Base-by-base conservation (phyloP, 2,888 invertebrate species). In the Lypha dubia region DNA sequence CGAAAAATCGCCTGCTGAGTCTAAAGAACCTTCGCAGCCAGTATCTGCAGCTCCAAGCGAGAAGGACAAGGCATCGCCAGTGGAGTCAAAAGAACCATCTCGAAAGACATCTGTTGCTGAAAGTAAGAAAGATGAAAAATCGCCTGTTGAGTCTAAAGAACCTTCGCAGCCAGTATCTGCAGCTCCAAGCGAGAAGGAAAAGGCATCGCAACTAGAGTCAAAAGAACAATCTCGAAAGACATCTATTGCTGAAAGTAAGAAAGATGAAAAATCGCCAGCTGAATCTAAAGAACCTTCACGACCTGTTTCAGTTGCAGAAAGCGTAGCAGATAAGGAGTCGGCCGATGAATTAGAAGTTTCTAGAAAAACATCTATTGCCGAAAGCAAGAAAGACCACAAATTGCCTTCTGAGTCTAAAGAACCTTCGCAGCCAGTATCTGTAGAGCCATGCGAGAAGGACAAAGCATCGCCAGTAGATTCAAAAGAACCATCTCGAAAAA, bases 111-210 rank as follows among this genome's bases (percentile, higher is more conserved):
- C 86, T 17, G n/a, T 63, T 9, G 56, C 53, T 0, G 84, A 82
- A 8, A 83, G 83, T 60, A 49, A 38, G 1, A 63, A 73, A 71
- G 70, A 74, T 22, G 67, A 38, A 15, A 68, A 68, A 58, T 73
- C 87, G 0, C 79, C 86, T 1, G 71, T 71, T 1, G 86, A 49
- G 24, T 88, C 87, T 0, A 86, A 87, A 35, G 87, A 88, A 68
- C 13, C 77, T 17, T 89, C 88, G 0, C 75, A 88, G 38, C 86
- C 79, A 53, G 86, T 24, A 75, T 88, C 73, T 0, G 22, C 32
- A 1, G 81, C 81, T 6, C 86, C 83, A 58, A 87, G 86, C 7
- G 35, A 79, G 8, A 87, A 83, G 11, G 87, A 86, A 28, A 86
- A 86, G 1, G 85, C 83, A 53, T 84, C 84, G 9, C 46, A 17